These are phyloP conservation scores for Rhopalosiphum maidis DNA, from an alignment of 1,140 invertebrate genomes.

Conservation along the genomic window DNA sequence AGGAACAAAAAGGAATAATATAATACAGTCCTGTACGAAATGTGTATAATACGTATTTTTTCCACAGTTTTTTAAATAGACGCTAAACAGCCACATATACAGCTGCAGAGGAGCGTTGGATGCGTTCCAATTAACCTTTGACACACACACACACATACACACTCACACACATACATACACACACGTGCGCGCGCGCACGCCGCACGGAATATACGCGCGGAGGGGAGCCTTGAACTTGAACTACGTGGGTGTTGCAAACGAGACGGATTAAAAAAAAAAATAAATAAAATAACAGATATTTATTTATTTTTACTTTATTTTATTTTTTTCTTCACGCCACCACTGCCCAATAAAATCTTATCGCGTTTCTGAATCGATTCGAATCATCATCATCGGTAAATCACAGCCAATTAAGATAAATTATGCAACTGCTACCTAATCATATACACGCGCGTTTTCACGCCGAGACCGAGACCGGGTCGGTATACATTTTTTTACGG, in stretches of 20 bases:
- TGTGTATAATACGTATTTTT: not conserved
- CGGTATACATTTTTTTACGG: not conserved
- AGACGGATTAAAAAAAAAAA: constrained; percentile 33
- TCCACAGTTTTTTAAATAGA: constrained; percentile 25
- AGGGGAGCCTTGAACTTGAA: constrained; percentile 33
- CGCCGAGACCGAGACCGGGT: not conserved
- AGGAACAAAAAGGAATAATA: not conserved
- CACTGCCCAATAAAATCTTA: not conserved
- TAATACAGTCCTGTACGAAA: not conserved
- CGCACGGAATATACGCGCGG: not conserved
- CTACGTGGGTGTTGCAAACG: constrained; percentile 34
- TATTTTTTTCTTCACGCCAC: not conserved
- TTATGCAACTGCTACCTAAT: constrained; percentile 35
- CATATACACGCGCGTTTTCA: not conserved
- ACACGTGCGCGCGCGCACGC: not conserved
- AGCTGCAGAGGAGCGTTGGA: constrained; percentile 8
- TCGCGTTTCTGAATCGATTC: constrained; percentile 48
- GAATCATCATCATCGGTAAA: constrained; percentile 39
- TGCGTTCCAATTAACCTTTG: constrained; percentile 54
- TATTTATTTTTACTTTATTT: constrained; percentile 14
- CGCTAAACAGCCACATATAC: constrained; percentile 32
- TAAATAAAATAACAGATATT: constrained; percentile 9
- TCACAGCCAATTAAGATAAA: constrained; percentile 54
- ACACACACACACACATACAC: not conserved
- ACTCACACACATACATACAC: not conserved